Conservation (phyloP, 2,113 vertebrate species). For the Steatornis caripensis region DNA sequence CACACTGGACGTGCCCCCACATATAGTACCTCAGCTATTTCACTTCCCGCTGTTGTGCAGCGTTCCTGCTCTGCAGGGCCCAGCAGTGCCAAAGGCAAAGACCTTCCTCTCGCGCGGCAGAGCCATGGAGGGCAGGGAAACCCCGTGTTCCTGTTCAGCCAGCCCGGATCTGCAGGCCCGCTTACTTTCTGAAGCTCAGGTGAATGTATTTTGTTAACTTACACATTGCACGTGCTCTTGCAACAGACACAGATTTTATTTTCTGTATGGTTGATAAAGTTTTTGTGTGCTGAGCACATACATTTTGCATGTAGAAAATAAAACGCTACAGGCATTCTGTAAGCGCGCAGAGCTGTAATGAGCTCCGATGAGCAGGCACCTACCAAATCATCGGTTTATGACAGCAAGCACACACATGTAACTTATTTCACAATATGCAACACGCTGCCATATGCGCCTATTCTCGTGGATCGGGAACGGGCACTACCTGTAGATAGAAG, state of each 20-base stretch:
- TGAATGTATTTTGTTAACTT: not conserved
- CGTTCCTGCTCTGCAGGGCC: not conserved
- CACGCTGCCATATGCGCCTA: not conserved
- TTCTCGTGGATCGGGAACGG: not conserved
- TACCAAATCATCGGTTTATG: not conserved
- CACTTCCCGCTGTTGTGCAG: not conserved
- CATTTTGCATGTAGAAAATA: not conserved
- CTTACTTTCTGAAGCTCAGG: fast-evolving
- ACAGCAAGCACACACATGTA: not conserved
- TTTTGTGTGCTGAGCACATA: not conserved
- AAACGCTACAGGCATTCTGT: not conserved
- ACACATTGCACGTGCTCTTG: not conserved
- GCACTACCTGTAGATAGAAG: not conserved
- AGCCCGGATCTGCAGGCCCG: not conserved
- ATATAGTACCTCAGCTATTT: fast-evolving
- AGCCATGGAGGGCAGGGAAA: not conserved
- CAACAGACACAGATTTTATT: not conserved
- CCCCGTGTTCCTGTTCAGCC: fast-evolving
- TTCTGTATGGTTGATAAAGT: not conserved
- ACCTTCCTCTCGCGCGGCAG: not conserved
- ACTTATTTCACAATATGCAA: not conserved
- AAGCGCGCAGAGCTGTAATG: fast-evolving
- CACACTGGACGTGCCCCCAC: not conserved
- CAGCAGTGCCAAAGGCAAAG: not conserved
- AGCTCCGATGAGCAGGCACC: not conserved